Base-by-base conservation (phyloP, 2,113 vertebrate species). In the Nothocercus nigrocapillus region DNA sequence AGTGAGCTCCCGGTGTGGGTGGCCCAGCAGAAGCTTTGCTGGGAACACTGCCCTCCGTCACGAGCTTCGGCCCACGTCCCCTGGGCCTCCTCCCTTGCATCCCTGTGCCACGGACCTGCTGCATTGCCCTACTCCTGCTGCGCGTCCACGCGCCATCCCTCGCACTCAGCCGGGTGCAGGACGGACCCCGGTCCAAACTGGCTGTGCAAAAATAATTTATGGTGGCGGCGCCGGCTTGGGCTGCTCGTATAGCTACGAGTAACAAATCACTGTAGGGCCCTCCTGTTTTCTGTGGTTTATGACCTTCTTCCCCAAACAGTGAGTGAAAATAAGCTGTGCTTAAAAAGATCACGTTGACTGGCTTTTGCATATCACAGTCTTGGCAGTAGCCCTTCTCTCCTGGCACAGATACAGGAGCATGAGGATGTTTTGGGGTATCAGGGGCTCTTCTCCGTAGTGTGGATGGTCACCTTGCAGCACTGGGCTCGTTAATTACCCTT, bases 251-350 rank as follows among this genome's bases (percentile, higher is more conserved):
- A 61, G 13, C 51, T 67, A 15, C 47, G n/a, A 58, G 44, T 45
- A 66, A 49, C 81, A 62, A 80, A 92, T 84, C 67, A 13, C 5
- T 32, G n/a, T 13, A 5, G 85, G n/a, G 59, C 75, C 28, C 54
- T 80, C 77, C 27, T 44, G 40, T 82, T 59, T 70, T 63, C 85
- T 92, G 78, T 54, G 77, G 36, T 92, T 90, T 92, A 79, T 36
- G 64, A 40, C 44, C 53, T 51, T 36, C 40, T 86, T 93, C 64
- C 76, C 62, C 76, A 44, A 20, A 27, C 24, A 45, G 27, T 0
- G 2, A 94, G 80, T 28, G 69, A 78, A 93, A 95, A 89, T 88
- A 89, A 92, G 68, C 63, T 76, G 82, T 20, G 56, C 63, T 78
- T 63, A 54, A 69, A 87, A 75, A 66, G 79, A 74, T n/a, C n/a